These are phyloP conservation scores for Pseudorhombus dupliciocellatus DNA, from an alignment of 2,113 vertebrate genomes.

Conservation along the genomic window DNA sequence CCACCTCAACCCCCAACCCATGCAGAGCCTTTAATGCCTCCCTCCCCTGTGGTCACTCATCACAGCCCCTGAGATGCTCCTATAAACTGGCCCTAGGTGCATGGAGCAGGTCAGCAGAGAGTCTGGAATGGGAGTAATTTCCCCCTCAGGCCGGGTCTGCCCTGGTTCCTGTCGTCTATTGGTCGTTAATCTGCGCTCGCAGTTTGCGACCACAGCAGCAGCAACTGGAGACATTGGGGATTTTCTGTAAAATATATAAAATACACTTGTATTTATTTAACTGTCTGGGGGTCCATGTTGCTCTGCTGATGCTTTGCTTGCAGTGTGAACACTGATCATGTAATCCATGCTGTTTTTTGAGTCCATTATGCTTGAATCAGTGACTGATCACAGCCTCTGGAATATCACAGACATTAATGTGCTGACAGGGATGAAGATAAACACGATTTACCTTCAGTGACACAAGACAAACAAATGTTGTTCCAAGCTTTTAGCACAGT, in stretches of 20 bases:
- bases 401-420: not conserved
- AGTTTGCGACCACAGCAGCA: constrained; percentile 20
- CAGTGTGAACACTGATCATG: constrained; percentile 3
- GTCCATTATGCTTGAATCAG: not conserved
- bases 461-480: not conserved
- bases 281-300: not conserved
- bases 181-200: constrained; percentile 20
- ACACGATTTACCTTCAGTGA: not conserved
- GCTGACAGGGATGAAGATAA: not conserved
- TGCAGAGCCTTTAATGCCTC: constrained; percentile 72
- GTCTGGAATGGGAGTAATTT: constrained; percentile 70
- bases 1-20: constrained; percentile 38
- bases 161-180: constrained; percentile 56
- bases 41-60: constrained; percentile 76
- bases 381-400: not conserved
- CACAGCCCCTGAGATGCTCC: constrained; percentile 53
- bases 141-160: constrained; percentile 69
- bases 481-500: not conserved
- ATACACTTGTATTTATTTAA: constrained; percentile 1
- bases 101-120: constrained; percentile 61
- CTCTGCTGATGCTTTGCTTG: not conserved
- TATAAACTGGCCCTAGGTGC: constrained; percentile 49
- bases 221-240: not conserved
- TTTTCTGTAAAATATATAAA: not conserved
- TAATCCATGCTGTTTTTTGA: not conserved